These are phyloP conservation scores for Pseudopleuronectes americanus DNA, from an alignment of 2,797 vertebrate genomes.

Conservation along the genomic window DNA sequence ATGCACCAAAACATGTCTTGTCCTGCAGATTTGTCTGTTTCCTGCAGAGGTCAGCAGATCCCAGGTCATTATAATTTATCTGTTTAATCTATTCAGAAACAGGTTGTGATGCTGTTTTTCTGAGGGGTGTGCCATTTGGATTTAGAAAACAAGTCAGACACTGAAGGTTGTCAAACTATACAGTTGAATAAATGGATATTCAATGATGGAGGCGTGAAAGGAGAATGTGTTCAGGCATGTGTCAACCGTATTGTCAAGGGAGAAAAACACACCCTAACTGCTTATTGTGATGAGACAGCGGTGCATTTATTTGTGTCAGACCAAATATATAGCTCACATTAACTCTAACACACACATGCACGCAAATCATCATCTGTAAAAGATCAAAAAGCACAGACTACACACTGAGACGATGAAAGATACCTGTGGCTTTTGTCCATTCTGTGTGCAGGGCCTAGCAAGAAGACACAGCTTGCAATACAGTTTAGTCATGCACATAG, in stretches of 20 bases:
- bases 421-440: too few relatives aligned
- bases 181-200: not conserved
- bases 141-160: conserved; percentile 17
- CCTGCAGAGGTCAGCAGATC: conserved; percentile 57
- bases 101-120: conserved; percentile 9
- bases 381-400: too few relatives aligned
- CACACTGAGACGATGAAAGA: too few relatives aligned
- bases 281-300: not conserved
- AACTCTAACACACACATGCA: not conserved
- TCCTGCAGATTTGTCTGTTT: conserved; percentile 30
- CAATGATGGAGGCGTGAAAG: conserved; percentile 17
- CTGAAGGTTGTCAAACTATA: not conserved
- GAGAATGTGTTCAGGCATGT: conserved; percentile 21
- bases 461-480: too few relatives aligned
- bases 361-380: too few relatives aligned
- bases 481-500: too few relatives aligned
- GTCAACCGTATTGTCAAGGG: not conserved
- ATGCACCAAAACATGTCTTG: too few relatives aligned
- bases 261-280: conserved; percentile 13
- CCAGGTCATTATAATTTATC: conserved; percentile 28
- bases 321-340: not conserved
- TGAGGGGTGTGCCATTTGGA: conserved; percentile 12
- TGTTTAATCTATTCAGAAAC: too few relatives aligned
- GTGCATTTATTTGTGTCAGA: not conserved
- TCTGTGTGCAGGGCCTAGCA: too few relatives aligned